Conservation (phyloP, 2,113 vertebrate genomes). For the Xiphophorus couchianus region DNA sequence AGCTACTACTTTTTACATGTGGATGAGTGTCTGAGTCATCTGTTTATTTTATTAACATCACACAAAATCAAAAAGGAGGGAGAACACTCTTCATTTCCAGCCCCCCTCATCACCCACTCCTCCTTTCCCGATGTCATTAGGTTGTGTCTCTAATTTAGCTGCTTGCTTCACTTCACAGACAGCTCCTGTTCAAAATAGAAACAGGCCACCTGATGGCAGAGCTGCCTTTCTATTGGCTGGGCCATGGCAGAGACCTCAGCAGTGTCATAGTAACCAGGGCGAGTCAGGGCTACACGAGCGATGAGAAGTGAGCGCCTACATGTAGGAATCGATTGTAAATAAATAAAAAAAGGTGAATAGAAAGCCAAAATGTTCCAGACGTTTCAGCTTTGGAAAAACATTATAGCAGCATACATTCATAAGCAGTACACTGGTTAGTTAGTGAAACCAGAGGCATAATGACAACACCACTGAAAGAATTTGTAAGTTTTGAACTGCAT, state of each 20-base stretch:
- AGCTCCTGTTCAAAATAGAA: constrained; percentile 79
- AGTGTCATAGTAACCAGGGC: constrained; percentile 79
- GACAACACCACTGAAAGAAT: background rate
- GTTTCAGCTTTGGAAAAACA: background rate
- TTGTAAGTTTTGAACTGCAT: background rate
- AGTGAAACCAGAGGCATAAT: background rate
- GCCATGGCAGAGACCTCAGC: constrained; percentile 48
- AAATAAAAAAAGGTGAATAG: constrained; percentile 12
- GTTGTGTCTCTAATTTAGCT: constrained; percentile 74
- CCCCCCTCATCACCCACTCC: constrained; percentile 6
- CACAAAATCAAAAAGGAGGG: constrained; percentile 10
- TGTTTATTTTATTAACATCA: constrained; percentile 40
- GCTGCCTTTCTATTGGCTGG: constrained; percentile 61
- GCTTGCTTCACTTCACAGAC: constrained; percentile 78
- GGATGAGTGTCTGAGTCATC: constrained; percentile 57
- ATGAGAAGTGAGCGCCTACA: constrained; percentile 18
- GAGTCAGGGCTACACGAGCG: constrained; percentile 18
- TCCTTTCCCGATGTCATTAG: constrained; percentile 49
- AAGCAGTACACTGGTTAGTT: background rate
- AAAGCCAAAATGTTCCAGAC: background rate
- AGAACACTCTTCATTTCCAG: constrained; percentile 5
- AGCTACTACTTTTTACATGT: constrained; percentile 28
- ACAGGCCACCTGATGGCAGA: constrained; percentile 69
- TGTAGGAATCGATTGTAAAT: constrained; percentile 38
- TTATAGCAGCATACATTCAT: background rate